These are phyloP conservation scores for Trachops cirrhosus DNA, from an alignment of 2,797 vertebrate genomes.

Conservation along the genomic window DNA sequence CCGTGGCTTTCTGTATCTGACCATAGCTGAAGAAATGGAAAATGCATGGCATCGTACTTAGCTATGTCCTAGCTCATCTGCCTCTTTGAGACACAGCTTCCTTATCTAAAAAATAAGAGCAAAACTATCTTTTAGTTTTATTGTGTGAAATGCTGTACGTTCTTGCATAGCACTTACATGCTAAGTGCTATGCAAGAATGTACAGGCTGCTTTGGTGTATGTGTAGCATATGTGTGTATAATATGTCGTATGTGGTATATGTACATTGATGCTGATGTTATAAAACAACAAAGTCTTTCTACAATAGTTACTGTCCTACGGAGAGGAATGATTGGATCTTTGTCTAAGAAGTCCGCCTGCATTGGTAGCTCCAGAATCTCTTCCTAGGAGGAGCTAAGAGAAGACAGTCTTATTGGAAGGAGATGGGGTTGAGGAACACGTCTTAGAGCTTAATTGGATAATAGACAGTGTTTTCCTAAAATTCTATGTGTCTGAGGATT, in stretches of 20 bases:
- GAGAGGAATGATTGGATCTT: background rate
- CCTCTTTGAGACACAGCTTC: background rate
- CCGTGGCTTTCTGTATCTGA: background rate
- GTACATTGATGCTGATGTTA: background rate
- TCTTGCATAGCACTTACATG: background rate
- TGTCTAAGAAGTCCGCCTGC: background rate
- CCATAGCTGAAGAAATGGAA: background rate
- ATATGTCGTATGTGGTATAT: background rate
- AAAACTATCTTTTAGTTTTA: background rate
- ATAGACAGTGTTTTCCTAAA: background rate
- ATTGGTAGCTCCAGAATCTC: background rate
- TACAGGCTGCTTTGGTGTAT: background rate
- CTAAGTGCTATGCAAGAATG: no score
- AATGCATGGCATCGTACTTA: background rate
- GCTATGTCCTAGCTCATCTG: background rate
- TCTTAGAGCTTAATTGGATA: background rate
- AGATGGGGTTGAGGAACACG: background rate
- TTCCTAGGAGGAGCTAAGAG: background rate
- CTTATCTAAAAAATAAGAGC: background rate
- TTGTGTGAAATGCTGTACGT: background rate
- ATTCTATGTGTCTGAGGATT: background rate
- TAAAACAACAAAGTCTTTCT: no score
- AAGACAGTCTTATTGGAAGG: background rate
- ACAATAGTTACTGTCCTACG: background rate
- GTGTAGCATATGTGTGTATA: background rate